phyloP scores from a whole-genome alignment of 2,797 vertebrate species.

The Phyllotis vaccarum region DNA sequence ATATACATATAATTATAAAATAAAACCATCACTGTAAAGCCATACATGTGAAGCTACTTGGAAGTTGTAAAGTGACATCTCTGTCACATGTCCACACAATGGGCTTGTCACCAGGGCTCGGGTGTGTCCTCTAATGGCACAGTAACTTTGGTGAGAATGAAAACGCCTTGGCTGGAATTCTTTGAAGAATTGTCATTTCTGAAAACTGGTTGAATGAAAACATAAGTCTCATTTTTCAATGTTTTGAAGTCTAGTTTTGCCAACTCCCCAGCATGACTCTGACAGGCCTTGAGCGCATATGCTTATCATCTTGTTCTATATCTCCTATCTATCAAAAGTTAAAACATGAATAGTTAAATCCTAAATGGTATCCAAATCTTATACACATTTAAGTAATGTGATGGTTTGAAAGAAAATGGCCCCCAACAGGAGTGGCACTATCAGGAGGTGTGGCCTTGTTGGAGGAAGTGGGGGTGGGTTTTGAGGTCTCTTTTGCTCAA shows the following conservation, averaged over 20 bases:
- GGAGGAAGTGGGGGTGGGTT: too few relatives aligned
- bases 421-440: too few relatives aligned
- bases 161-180: neutral
- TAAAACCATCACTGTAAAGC: neutral
- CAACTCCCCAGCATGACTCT: neutral
- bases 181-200: neutral
- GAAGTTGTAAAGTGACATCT: neutral
- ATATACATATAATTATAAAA: neutral
- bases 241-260: neutral
- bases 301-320: neutral
- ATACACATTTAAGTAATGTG: neutral
- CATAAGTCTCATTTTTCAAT: neutral
- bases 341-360: neutral
- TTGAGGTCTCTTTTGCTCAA: too few relatives aligned
- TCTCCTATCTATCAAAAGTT: neutral
- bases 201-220: neutral
- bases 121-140: neutral
- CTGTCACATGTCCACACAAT: neutral
- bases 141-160: neutral
- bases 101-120: neutral
- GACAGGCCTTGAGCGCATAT: neutral
- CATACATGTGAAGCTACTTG: neutral
- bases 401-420: too few relatives aligned
- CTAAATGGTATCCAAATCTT: neutral
- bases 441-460: too few relatives aligned